Conservation (phyloP, 2,797 vertebrate genomes). For the Xiphorhynchus erythropygius region DNA sequence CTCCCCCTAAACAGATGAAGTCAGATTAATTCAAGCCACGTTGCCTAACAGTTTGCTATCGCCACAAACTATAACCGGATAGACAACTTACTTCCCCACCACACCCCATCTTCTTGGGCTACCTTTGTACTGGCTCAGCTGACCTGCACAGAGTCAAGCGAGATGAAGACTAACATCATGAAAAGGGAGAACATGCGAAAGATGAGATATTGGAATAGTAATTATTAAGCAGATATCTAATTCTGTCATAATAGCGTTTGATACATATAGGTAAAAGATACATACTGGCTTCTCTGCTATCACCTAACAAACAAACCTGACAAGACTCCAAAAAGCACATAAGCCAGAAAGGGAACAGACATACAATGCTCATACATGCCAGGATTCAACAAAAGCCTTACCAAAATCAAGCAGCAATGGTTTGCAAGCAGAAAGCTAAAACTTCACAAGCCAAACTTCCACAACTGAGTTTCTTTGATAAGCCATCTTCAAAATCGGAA, state of each 20-base stretch:
- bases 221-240: neutral
- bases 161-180: neutral
- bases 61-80: neutral
- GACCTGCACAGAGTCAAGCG: neutral
- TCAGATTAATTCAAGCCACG: neutral
- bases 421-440: neutral
- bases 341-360: neutral
- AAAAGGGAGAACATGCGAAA: neutral
- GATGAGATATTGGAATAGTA: neutral
- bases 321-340: accelerated
- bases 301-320: neutral
- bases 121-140: neutral
- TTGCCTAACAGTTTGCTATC: neutral
- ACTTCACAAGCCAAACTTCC: neutral
- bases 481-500: neutral
- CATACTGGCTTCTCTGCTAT: accelerated
- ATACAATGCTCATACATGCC: neutral
- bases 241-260: neutral
- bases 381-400: neutral
- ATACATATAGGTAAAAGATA: neutral
- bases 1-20: neutral
- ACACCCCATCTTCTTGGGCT: neutral
- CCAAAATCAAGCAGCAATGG: neutral
- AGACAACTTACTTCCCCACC: neutral
- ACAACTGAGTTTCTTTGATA: neutral